Evolutionary conservation across 2,797 vertebrate species (phyloP).

Genomic region (Amblyraja radiata): DNA sequence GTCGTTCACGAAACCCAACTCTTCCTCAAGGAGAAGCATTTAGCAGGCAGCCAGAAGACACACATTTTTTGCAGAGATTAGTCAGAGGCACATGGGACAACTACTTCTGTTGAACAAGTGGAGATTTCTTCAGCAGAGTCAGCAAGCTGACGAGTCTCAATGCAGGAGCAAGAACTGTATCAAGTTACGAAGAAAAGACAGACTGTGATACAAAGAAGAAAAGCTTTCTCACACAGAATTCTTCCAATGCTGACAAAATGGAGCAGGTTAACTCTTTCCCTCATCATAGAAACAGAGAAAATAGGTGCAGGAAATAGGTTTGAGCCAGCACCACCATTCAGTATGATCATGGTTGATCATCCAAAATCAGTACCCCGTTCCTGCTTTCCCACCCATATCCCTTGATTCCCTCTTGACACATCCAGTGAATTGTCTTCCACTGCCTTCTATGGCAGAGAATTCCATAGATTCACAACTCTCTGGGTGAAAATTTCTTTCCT

Average conservation of each 20-base stretch:
- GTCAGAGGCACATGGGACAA: constrained; percentile 48
- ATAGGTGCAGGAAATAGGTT: too few species aligned
- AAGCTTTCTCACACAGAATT: not conserved
- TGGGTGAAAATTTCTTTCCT: too few species aligned
- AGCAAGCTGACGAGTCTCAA: not conserved
- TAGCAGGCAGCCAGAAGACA: not conserved
- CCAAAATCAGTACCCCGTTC: too few species aligned
- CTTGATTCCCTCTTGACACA: too few species aligned
- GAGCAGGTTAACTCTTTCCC: not conserved
- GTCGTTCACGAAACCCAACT: not conserved
- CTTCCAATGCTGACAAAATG: not conserved
- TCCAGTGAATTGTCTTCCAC: too few species aligned
- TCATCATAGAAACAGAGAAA: not conserved
- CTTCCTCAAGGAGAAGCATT: not conserved
- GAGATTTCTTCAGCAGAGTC: not conserved
- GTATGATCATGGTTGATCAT: too few species aligned
- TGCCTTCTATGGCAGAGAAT: too few species aligned
- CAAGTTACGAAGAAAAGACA: not conserved
- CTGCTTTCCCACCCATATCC: too few species aligned
- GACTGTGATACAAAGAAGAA: not conserved
- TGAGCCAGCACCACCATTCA: too few species aligned
- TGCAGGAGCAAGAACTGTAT: not conserved
- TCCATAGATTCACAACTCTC: too few species aligned
- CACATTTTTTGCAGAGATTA: constrained; percentile 44
- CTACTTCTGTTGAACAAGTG: not conserved